phyloP scores from a whole-genome alignment of 2,797 vertebrate genomes.

The Tangara arthus region DNA sequence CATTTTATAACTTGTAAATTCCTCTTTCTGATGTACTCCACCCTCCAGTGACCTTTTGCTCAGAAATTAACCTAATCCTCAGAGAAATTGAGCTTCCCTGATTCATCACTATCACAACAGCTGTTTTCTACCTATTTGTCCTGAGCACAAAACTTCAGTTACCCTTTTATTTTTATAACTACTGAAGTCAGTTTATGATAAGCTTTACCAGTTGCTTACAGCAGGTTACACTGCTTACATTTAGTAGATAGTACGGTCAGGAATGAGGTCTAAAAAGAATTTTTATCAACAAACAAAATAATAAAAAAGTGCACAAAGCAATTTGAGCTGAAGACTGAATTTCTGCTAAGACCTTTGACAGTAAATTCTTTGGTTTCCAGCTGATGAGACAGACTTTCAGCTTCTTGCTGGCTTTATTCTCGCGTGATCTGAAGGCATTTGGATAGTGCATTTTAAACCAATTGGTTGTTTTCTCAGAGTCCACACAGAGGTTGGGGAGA shows the following conservation, averaged over 20 bases:
- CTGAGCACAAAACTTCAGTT: neutral
- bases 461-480: conserved; percentile 59
- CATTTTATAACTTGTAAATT: conserved; percentile 9
- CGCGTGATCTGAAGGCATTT: conserved; percentile 21
- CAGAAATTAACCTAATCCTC: neutral
- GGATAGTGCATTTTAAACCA: conserved; percentile 47
- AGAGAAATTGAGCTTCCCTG: neutral
- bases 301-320: neutral
- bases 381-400: conserved; percentile 42
- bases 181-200: neutral
- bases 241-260: neutral
- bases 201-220: neutral
- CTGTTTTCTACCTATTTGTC: neutral
- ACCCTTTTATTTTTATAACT: neutral
- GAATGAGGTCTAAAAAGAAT: neutral
- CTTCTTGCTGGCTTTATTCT: conserved; percentile 43
- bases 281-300: neutral
- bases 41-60: neutral
- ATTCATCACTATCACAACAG: neutral
- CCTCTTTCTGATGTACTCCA: neutral
- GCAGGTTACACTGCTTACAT: neutral
- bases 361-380: conserved; percentile 34
- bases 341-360: conserved; percentile 52
- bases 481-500: conserved; percentile 38
- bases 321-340: conserved; percentile 12